Evolutionary conservation across 2,888 invertebrate genomes (phyloP), one percentile per base, ranked within the genome.

Genomic region (Apamea epomidion): DNA sequence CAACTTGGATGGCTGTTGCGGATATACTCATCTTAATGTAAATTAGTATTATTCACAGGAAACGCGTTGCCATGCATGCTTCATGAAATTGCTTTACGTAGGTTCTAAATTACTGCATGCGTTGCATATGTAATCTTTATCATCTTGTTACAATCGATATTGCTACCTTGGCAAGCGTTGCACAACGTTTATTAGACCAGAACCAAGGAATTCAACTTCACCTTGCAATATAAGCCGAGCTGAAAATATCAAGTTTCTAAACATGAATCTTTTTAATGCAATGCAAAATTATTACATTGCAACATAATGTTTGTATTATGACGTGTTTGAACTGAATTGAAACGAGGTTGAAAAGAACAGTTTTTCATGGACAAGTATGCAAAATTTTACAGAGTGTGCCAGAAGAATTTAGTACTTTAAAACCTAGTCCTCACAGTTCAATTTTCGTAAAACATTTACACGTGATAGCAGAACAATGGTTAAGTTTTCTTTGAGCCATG

Each of bases 201-300:
- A 92, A 90, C 94, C 91, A 92, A 94, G 93, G 93, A 92, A 92
- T 91, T 92, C 91, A 92, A 92, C 91, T 90, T 93, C 90, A 90
- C 92, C 92, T 93, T 94, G 93, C 89, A 92, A 91, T 86, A 90
- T 89, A 92, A 94, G 88, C 91, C 85, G 74, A 81, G 80, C 79
- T 84, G 87, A 81, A 92, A 89, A 89, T 90, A 92, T 95, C 92
- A 80, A 84, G 89, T 94, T 91, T 91, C 94, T 89, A 90, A 93
- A 92, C 90, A 91, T 83, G 79, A 87, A 82, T 89, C 78, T 88
- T 85, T 90, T 89, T 88, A 88, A 78, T 86, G 79, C 79, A 88
- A 82, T 76, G 75, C 72, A 85, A 86, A 86, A 82, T 83, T 76
- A 80, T 83, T 75, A 82, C 60, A 72, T 84, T 86, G 87, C 82